These are phyloP conservation scores for Periophthalmus modestus DNA, from an alignment of 2,113 vertebrate genomes.

Conservation along the genomic window DNA sequence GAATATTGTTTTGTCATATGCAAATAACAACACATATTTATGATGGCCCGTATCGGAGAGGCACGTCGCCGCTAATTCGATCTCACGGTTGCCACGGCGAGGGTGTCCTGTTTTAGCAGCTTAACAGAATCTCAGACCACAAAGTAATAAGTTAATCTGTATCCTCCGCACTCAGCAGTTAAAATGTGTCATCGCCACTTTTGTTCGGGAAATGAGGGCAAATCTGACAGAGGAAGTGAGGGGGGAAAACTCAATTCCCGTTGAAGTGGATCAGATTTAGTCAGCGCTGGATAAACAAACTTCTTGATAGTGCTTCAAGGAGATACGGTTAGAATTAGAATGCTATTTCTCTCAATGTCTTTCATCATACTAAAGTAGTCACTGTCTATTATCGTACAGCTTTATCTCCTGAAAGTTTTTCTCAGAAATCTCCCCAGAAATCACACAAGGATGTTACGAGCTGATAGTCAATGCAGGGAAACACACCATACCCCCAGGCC, in stretches of 20 bases:
- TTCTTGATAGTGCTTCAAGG: slow-evolving; percentile 35
- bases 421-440: neutral
- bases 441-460: neutral
- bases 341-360: slow-evolving; percentile 12
- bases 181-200: slow-evolving; percentile 44
- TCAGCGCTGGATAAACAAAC: slow-evolving; percentile 59
- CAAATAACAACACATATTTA: slow-evolving; percentile 24
- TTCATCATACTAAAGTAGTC: neutral
- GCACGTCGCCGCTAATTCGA: slow-evolving; percentile 41
- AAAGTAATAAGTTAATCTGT: slow-evolving; percentile 56
- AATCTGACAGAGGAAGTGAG: slow-evolving; percentile 34
- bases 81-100: slow-evolving; percentile 24
- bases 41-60: neutral
- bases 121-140: slow-evolving; percentile 45
- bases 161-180: slow-evolving; percentile 39
- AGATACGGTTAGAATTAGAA: slow-evolving; percentile 20
- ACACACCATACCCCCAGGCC: neutral
- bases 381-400: neutral
- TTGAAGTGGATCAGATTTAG: slow-evolving; percentile 62
- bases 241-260: slow-evolving; percentile 52
- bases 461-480: neutral
- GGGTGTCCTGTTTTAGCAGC: slow-evolving; percentile 44
- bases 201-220: neutral
- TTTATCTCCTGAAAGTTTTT: neutral
- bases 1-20: slow-evolving; percentile 37